phyloP scores from a whole-genome alignment of 1,140 invertebrate genomes.

The Planococcus citri region DNA sequence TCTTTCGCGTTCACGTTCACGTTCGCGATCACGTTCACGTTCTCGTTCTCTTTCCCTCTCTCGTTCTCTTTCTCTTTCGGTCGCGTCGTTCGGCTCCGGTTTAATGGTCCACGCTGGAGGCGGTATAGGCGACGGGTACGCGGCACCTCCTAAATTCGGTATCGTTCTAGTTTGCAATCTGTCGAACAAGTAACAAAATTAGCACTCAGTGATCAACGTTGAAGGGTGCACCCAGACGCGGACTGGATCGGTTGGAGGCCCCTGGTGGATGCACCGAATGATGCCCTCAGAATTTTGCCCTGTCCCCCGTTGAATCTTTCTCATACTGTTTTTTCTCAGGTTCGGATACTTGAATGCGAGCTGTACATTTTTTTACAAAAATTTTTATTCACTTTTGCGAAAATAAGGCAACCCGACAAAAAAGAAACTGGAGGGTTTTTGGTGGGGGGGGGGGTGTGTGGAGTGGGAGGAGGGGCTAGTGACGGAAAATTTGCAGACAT shows the following conservation, averaged over 20 bases:
- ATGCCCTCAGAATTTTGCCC: too few species aligned
- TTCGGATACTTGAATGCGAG: too few species aligned
- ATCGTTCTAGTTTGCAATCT: slow-evolving; percentile 20
- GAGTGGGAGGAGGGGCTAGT: background rate
- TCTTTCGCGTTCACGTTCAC: slow-evolving; percentile 22
- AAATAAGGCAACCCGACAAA: too few species aligned
- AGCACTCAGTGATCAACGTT: too few species aligned
- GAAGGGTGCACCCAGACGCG: background rate
- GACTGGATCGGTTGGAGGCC: too few species aligned
- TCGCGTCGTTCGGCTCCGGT: slow-evolving; percentile 25
- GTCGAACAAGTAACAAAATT: background rate
- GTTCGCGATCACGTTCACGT: slow-evolving; percentile 13
- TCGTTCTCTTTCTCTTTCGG: slow-evolving; percentile 4
- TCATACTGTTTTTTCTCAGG: too few species aligned
- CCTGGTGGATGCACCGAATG: too few species aligned
- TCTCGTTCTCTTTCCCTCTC: slow-evolving; percentile 12
- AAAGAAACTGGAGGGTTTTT: background rate
- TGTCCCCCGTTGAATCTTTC: too few species aligned
- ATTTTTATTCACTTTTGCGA: too few species aligned
- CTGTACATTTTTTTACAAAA: too few species aligned
- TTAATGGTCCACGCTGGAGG: slow-evolving; percentile 22
- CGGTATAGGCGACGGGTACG: slow-evolving; percentile 16
- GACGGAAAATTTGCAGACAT: too few species aligned
- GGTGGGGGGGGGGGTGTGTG: background rate
- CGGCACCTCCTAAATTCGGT: slow-evolving; percentile 1